A percentile compares a stretch with the other conserved stretches of the same genome.
These are phyloP conservation scores for Sprattus sprattus DNA, from an alignment of 2,113 vertebrate species.

Conservation along the genomic window DNA sequence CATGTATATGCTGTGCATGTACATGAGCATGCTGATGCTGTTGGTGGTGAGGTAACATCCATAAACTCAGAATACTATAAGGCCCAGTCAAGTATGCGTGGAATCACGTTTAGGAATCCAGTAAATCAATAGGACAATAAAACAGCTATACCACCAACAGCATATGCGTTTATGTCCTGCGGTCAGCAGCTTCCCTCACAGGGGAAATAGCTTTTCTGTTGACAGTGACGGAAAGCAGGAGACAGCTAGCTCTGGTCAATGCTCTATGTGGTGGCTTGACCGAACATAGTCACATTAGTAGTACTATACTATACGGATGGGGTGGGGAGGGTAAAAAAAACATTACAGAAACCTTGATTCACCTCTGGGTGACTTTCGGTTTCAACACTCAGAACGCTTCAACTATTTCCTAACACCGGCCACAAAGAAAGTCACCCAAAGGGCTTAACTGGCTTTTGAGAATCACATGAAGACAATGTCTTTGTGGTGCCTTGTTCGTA, in stretches of 20 bases:
- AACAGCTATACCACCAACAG: background rate
- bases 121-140: background rate
- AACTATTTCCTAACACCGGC: background rate
- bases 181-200: background rate
- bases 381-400: background rate
- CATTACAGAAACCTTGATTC: background rate
- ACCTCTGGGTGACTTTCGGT: background rate
- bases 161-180: background rate
- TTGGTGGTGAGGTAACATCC: background rate
- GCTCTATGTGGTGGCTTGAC: background rate
- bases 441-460: background rate
- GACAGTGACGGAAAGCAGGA: background rate
- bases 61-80: background rate
- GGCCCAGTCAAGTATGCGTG: background rate
- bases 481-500: background rate
- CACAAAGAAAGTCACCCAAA: background rate
- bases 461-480: background rate
- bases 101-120: background rate
- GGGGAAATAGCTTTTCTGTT: background rate
- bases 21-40: background rate
- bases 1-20: background rate
- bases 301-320: background rate
- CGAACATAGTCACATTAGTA: background rate
- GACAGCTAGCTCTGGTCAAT: background rate
- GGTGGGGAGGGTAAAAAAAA: background rate